Percentiles rank a stretch among this genome's conserved stretches.
Conservation (phyloP, 2,797 vertebrate species). For the Pseudochaenichthys georgianus region DNA sequence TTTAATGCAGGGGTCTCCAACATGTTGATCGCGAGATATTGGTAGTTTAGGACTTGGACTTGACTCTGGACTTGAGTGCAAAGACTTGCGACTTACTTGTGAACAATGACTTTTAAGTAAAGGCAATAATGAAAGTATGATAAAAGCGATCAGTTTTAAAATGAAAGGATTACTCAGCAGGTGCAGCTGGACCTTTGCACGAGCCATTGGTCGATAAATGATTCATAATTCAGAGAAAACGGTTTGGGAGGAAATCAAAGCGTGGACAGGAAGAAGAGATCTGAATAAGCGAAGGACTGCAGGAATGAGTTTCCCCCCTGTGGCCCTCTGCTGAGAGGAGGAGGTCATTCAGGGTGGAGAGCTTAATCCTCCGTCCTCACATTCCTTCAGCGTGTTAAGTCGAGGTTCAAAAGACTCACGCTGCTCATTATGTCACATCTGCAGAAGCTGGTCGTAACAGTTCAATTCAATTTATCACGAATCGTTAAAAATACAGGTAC, state of each 20-base stretch:
- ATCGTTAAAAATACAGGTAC: no score
- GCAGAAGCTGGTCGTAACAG: conserved; percentile 8
- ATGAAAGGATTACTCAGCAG: no score
- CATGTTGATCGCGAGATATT: no score
- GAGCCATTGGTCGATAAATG: accelerated
- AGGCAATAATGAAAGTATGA: background rate
- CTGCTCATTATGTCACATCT: conserved; percentile 36
- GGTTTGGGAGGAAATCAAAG: background rate
- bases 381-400: conserved; percentile 58
- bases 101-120: no score
- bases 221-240: conserved; percentile 4
- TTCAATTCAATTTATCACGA: no score
- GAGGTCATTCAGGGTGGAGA: conserved; percentile 39
- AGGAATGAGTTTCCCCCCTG: conserved; percentile 4
- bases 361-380: conserved; percentile 59
- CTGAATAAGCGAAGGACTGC: background rate
- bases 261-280: background rate
- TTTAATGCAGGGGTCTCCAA: no score
- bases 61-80: no score
- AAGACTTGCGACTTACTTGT: no score
- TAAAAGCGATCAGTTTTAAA: background rate
- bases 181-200: background rate
- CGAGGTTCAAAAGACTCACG: conserved; percentile 38
- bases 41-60: no score
- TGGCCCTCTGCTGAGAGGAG: conserved; percentile 13